Percentiles rank a stretch among this genome's conserved stretches.
These are phyloP conservation scores for Drosophila mojavensis DNA, from an alignment of 1,140 invertebrate species.

Conservation along the genomic window DNA sequence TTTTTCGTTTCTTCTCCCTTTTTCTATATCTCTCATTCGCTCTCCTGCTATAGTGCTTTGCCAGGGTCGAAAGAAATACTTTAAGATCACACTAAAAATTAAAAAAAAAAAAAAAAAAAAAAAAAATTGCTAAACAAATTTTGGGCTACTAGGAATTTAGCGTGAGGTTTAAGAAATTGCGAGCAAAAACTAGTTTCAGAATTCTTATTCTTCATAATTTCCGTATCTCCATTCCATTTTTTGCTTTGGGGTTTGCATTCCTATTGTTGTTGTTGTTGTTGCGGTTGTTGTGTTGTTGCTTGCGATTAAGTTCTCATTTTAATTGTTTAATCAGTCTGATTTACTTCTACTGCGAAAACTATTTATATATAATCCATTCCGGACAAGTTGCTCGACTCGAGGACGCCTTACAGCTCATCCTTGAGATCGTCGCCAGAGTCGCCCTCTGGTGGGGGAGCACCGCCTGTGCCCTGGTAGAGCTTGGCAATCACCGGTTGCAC, in stretches of 20 bases:
- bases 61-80: conserved; percentile 35
- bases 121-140: conserved; percentile 43
- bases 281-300: conserved; percentile 36
- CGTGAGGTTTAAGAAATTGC: conserved; percentile 27
- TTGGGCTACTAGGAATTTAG: conserved; percentile 32
- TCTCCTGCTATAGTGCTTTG: background rate
- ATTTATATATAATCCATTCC: conserved; percentile 57
- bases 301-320: conserved; percentile 43
- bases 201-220: conserved; percentile 3
- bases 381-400: conserved; percentile 1
- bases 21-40: conserved; percentile 7
- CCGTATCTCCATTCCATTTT: background rate
- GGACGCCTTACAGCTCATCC: conserved; percentile 91
- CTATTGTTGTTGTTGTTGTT: conserved; percentile 20
- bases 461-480: conserved; percentile 93
- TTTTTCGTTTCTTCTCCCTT: background rate
- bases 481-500: conserved; percentile 99
- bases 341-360: conserved; percentile 60
- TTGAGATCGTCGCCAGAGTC: conserved; percentile 91
- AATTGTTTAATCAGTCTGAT: conserved; percentile 76
- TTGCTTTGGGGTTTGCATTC: conserved; percentile 21
- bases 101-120: conserved; percentile 28
- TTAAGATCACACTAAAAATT: conserved; percentile 44
- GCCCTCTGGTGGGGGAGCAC: conserved; percentile 88
- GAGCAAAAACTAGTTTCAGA: conserved; percentile 29